Evolutionary conservation across 2,888 invertebrate species (phyloP).

Genomic region (Proisotoma minuta): DNA sequence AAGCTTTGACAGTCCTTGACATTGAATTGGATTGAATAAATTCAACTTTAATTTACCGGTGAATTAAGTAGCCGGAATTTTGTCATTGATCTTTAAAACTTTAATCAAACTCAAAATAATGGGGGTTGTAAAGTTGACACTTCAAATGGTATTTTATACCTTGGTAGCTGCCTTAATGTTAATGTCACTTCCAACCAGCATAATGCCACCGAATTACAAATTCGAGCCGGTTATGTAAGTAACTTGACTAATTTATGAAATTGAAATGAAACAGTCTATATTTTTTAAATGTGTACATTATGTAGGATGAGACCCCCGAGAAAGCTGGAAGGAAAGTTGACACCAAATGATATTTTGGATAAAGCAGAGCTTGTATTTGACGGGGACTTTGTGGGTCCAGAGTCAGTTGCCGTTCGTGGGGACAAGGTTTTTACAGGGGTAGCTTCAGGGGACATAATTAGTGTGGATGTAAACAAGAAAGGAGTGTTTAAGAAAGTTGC

Average conservation of each 20-base stretch:
- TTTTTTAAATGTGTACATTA: constrained; percentile 1
- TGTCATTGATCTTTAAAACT: no score
- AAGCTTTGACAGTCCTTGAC: no score
- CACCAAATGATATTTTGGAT: constrained; percentile 65
- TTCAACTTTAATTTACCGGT: no score
- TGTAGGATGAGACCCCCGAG: constrained; percentile 54
- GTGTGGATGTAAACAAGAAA: constrained; percentile 65
- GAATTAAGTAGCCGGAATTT: no score
- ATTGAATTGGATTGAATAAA: no score
- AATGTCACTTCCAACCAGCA: constrained; percentile 66
- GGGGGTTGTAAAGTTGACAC: no score
- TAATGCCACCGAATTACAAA: constrained; percentile 66
- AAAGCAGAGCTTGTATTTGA: constrained; percentile 62
- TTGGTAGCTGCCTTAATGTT: constrained; percentile 52
- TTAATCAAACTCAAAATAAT: no score
- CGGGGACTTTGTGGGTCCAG: constrained; percentile 71
- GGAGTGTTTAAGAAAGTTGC: constrained; percentile 67
- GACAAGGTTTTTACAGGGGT: constrained; percentile 76
- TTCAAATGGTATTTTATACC: constrained; percentile 30
- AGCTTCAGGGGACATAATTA: constrained; percentile 72
- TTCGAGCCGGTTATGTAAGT: constrained; percentile 66
- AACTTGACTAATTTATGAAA: not conserved
- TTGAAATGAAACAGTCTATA: not conserved
- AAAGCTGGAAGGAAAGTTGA: constrained; percentile 60
- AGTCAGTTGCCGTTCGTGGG: constrained; percentile 67